Evolutionary conservation across 2,888 invertebrate species (phyloP), one percentile per base, ranked within the genome.

Genomic region (Malachius bipustulatus): DNA sequence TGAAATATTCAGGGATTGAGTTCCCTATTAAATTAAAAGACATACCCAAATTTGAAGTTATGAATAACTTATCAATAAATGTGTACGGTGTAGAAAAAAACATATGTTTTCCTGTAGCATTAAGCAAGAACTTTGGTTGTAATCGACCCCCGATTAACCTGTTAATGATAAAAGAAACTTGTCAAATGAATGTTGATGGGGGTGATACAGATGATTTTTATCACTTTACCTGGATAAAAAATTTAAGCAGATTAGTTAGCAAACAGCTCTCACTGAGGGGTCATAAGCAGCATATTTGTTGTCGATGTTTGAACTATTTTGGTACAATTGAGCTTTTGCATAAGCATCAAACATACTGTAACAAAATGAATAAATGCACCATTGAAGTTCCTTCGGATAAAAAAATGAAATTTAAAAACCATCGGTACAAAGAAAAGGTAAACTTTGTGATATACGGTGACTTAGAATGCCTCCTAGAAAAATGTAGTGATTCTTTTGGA

Each of bases 41-140:
- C 24, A 48, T 52, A 14, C 26, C 40, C 4, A 39, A 41, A 28
- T 52, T 52, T 45, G 52, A 52, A 42, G 41, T 43, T 14, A 37
- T 41, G 11, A 50, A 51, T 29, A 27, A 46, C 19, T 33, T 50
- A 2, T 42, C 46, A 3, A 39, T 51, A 9, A 48, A 51, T 30
- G 44, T 52, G 1, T 49, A 47, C 26, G 34, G 36, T 14, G 35
- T 50, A 3, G 30, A 46, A 16, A 43, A 38, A 19, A 16, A 31
- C 4, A 28, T 33, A 16, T 32, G 32, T 4, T 10, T 14, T 1
- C 35, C 37, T 34, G 32, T 19, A 3, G 28, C 30, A 12, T 9
- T 35, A 2, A 40, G 35, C 3, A 26, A 32, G 12, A 37, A 38
- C 26, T 24, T 46, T 12, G 39, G 36, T 11, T 35, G 39, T 19